phyloP scores from a whole-genome alignment of 53 echinoderm and acorn worm genomes.

The Paelopatides confundens region DNA sequence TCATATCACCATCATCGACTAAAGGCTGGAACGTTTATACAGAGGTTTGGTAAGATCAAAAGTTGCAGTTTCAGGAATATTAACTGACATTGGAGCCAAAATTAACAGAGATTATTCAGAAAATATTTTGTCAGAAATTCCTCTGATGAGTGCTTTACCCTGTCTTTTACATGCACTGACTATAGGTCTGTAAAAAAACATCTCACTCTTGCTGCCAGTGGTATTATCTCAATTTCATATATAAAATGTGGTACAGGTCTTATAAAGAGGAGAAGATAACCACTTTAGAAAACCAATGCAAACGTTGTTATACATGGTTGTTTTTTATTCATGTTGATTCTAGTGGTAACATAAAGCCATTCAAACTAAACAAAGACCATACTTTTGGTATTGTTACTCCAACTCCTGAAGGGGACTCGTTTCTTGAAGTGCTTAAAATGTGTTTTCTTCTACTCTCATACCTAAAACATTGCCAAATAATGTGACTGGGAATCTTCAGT shows the following conservation, averaged over 20 bases:
- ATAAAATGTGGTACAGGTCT: slow-evolving; percentile 13
- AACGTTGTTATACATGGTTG: neutral
- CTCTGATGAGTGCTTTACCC: neutral
- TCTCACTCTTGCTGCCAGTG: slow-evolving; percentile 55
- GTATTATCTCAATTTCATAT: slow-evolving; percentile 37
- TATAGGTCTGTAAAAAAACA: slow-evolving; percentile 57
- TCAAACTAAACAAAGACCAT: slow-evolving; percentile 15
- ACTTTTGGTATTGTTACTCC: neutral
- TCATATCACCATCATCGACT: slow-evolving; percentile 58
- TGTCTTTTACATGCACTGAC: slow-evolving; percentile 9
- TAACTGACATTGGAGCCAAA: neutral
- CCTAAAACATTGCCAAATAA: neutral
- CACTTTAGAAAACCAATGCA: neutral
- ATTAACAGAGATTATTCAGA: neutral
- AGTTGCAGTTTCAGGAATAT: neutral
- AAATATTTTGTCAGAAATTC: too few species aligned
- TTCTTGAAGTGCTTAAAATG: too few species aligned
- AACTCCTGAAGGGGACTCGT: neutral
- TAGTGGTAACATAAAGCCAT: neutral
- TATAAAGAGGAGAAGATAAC: neutral
- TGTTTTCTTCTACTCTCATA: too few species aligned
- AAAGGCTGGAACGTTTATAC: slow-evolving; percentile 82
- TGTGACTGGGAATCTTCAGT: too few species aligned
- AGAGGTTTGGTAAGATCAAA: slow-evolving; percentile 28
- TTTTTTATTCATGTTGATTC: neutral